Evolutionary conservation across 2,888 invertebrate species (phyloP).

Genomic region (Zonitis immaculata): DNA sequence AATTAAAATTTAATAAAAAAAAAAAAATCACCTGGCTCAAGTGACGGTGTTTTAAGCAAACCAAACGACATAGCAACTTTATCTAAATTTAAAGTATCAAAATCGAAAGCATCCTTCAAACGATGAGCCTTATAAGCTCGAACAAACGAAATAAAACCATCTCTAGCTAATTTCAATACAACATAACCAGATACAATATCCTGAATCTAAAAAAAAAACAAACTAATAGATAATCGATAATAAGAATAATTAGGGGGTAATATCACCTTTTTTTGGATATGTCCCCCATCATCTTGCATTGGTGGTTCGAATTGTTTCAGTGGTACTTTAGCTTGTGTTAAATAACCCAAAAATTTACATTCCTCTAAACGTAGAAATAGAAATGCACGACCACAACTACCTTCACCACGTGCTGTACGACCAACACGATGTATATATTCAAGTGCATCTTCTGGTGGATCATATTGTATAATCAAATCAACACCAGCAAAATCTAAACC

Average conservation of each 20-base stretch:
- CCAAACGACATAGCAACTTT: background rate
- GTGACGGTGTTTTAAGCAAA: background rate
- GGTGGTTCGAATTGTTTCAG: background rate
- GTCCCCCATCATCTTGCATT: background rate
- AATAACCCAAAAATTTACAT: background rate
- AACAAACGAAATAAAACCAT: background rate
- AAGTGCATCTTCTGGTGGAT: constrained; percentile 1
- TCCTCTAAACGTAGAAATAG: constrained; percentile 1
- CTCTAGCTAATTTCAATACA: background rate
- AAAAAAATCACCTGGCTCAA: background rate
- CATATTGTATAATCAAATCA: constrained; percentile 4
- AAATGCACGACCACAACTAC: background rate
- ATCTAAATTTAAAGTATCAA: constrained; percentile 1
- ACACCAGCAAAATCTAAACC: constrained; percentile 2
- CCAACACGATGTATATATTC: constrained; percentile 7
- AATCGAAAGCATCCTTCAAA: background rate
- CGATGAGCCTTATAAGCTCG: constrained; percentile 1
- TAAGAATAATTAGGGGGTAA: too few species aligned
- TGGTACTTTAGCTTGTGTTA: background rate
- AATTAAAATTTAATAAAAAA: background rate
- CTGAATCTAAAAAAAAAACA: too few species aligned
- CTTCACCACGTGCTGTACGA: constrained; percentile 5
- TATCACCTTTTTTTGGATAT: too few species aligned
- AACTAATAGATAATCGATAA: too few species aligned
- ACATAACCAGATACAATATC: background rate